These are phyloP conservation scores for Parauchenoglanis ngamensis DNA, from an alignment of 2,797 vertebrate species.

Conservation along the genomic window DNA sequence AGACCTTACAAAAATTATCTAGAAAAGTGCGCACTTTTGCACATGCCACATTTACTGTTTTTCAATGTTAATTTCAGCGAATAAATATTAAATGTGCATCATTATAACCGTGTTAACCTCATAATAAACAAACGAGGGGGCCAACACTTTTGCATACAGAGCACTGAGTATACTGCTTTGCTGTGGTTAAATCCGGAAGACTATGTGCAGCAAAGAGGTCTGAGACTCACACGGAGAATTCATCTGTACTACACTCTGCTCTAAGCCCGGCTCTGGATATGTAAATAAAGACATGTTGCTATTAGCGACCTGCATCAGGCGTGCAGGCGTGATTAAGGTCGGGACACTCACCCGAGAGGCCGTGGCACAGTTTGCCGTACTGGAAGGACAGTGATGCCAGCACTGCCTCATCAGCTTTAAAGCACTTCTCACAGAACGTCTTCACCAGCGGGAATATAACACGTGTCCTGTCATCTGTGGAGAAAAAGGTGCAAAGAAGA, in stretches of 20 bases:
- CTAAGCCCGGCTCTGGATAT: not conserved
- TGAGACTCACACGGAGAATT: not conserved
- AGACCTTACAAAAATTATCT: not conserved
- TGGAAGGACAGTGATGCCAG: conserved; percentile 88
- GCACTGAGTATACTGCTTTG: too few species aligned
- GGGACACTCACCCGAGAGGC: conserved; percentile 82
- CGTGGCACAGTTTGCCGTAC: conserved; percentile 91
- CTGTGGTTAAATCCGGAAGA: too few species aligned
- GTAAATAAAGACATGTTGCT: not conserved
- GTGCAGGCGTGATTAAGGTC: not conserved
- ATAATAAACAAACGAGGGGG: not conserved
- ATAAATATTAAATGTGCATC: not conserved
- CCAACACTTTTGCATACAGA: not conserved
- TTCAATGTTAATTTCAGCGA: not conserved
- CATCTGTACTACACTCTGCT: not conserved
- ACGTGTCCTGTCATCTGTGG: conserved; percentile 87
- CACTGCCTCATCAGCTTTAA: conserved; percentile 86
- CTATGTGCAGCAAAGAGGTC: not conserved
- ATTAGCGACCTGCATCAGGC: not conserved
- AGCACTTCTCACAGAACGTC: conserved; percentile 89
- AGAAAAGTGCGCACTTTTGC: not conserved
- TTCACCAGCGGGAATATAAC: conserved; percentile 91
- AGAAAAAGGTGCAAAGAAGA: conserved; percentile 41
- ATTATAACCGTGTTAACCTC: not conserved
- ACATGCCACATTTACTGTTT: not conserved